Evolutionary conservation across 1,140 invertebrate species (phyloP).

Genomic region (Microplitis demolitor): DNA sequence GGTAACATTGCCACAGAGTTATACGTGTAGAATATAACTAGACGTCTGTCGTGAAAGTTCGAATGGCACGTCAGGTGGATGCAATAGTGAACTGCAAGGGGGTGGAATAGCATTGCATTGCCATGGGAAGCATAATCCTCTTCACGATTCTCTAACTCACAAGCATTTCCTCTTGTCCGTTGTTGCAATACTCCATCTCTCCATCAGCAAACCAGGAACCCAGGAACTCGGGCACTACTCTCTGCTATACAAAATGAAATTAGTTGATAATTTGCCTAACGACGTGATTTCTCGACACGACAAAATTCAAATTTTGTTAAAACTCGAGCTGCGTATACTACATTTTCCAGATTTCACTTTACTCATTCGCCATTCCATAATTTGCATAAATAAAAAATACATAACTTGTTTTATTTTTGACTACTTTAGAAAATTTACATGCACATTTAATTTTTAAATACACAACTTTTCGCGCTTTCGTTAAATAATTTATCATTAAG

Average conservation of each 20-base stretch:
- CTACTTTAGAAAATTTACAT: too few species aligned
- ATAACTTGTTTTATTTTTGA: neutral
- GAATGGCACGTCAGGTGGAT: conserved; percentile 7
- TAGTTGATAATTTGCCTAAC: conserved; percentile 24
- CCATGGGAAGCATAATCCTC: conserved; percentile 14
- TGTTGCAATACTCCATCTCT: neutral
- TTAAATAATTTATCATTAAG: too few species aligned
- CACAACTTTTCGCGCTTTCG: too few species aligned
- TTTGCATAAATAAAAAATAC: neutral
- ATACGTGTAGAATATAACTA: neutral
- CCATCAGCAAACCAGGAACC: too few species aligned
- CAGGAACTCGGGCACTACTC: too few species aligned
- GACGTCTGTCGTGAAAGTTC: conserved; percentile 14
- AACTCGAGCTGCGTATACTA: neutral
- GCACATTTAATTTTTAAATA: too few species aligned
- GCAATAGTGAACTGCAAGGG: conserved; percentile 10
- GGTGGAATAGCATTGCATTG: conserved; percentile 17
- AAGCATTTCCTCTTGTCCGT: conserved; percentile 13
- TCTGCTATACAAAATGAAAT: conserved; percentile 12
- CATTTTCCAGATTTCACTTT: neutral
- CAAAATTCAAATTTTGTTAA: conserved; percentile 16
- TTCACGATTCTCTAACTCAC: conserved; percentile 4
- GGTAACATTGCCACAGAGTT: neutral
- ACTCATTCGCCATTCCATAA: neutral
- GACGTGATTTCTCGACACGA: conserved; percentile 24